Evolutionary conservation across 1,140 invertebrate species (phyloP), one percentile per base, ranked within the genome.

Genomic region (Zaprionus africanus): DNA sequence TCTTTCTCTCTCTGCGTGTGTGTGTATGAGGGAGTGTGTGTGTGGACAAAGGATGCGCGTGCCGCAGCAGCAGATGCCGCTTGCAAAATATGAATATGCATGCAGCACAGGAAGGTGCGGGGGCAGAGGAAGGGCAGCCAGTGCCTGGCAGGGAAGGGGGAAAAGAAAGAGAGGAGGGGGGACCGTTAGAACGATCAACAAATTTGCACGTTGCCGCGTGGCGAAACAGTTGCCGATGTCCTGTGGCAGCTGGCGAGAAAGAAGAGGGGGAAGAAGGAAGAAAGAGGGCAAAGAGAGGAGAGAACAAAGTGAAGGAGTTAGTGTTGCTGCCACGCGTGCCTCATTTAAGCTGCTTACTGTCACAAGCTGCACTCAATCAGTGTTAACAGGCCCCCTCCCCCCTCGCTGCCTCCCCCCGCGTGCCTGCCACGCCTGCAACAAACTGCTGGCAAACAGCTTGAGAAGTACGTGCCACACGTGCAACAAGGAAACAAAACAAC

Each of bases 321-420:
- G 22, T 69, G 49, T 56, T 58, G 36, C 19, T 34, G 53, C 17
- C 51, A 66, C 65, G 41, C 43, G 82, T 77, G 78, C 41, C 57
- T 43, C 79, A 71, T 78, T 78, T 79, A 65, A 79, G 80, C 60
- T 65, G 76, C 74, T 86, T 76, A 53, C 57, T 58, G 53, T 63
- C 69, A 78, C 46, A 88, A 84, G 84, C 76, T 85, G 74, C 71
- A 81, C 81, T 87, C 79, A 90, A 87, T 87, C 84, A 84, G 78
- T 66, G 69, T 64, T 78, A 68, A 69, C 58, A 68, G 34, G 70
- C 54, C 24, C 11, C 46, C 19, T 4, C 4, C 46, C 6, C 3
- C n/a, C 43, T 19, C 17, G 0, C 6, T 19, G 0, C 3, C 7
- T 17, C 9, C 2, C 1, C n/a, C 17, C 22, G 4, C 46, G 1